Conservation (phyloP, 1,140 invertebrate species). For the Eriosoma lanigerum region DNA sequence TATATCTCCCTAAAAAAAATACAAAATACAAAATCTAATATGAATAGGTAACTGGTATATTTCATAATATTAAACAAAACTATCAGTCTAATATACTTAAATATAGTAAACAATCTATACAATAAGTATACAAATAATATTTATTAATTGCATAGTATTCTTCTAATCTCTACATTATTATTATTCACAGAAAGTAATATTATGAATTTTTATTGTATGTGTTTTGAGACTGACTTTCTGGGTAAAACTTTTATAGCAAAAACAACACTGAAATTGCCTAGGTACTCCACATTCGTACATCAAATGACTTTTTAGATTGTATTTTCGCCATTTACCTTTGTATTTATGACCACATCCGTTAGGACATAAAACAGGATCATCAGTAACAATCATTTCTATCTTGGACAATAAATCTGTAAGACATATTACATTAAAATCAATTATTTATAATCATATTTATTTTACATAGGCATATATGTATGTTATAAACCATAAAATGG, state of each 20-base stretch:
- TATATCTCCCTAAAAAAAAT: no score
- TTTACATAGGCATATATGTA: background rate
- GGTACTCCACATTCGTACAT: slow-evolving; percentile 57
- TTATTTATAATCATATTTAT: background rate
- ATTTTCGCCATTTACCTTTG: slow-evolving; percentile 55
- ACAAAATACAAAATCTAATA: no score
- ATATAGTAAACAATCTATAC: no score
- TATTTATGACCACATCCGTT: slow-evolving; percentile 47
- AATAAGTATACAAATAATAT: no score
- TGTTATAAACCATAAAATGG: background rate
- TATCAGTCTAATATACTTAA: no score
- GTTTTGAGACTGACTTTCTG: slow-evolving; percentile 55
- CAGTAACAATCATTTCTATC: background rate
- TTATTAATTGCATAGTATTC: no score
- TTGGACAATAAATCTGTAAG: background rate
- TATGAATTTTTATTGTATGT: slow-evolving; percentile 53
- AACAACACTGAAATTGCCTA: slow-evolving; percentile 56
- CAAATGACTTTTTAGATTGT: slow-evolving; percentile 56
- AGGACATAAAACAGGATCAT: slow-evolving; percentile 16
- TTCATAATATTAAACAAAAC: no score
- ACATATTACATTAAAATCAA: background rate
- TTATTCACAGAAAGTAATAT: slow-evolving; percentile 58
- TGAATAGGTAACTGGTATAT: no score
- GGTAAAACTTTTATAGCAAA: slow-evolving; percentile 57
- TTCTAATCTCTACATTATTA: no score